Percentiles rank a stretch among this genome's conserved stretches.
Conservation (phyloP, 2,797 vertebrate genomes). For the Gallinago solitaria region DNA sequence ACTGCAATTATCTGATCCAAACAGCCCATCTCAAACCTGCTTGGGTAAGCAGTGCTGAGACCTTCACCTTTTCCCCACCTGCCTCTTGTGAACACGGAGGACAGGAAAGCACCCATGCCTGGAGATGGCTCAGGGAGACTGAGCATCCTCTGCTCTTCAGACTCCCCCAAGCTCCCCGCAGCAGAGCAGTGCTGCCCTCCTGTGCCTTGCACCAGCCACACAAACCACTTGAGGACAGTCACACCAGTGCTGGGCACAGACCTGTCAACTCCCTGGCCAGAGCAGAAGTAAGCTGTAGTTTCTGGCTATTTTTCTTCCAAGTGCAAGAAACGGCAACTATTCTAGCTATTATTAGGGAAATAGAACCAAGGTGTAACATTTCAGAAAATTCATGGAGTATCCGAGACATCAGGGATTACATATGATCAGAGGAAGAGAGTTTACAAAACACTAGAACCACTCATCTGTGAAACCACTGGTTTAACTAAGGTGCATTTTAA, state of each 20-base stretch:
- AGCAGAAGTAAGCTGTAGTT: background rate
- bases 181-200: slow-evolving; percentile 10
- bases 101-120: background rate
- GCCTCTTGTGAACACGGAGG: background rate
- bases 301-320: background rate
- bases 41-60: background rate
- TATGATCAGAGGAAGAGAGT: background rate
- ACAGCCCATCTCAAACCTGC: background rate
- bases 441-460: background rate
- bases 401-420: background rate
- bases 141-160: background rate
- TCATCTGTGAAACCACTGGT: background rate
- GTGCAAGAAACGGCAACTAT: background rate
- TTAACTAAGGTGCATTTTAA: background rate
- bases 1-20: background rate
- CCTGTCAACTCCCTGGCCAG: background rate
- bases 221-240: background rate
- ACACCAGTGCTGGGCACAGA: background rate
- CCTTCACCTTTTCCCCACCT: background rate
- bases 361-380: background rate
- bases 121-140: background rate
- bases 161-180: background rate
- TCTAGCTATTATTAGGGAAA: background rate
- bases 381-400: background rate
- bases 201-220: background rate